Conservation (phyloP, 2,888 invertebrate genomes). For the Drosophila formosana region DNA sequence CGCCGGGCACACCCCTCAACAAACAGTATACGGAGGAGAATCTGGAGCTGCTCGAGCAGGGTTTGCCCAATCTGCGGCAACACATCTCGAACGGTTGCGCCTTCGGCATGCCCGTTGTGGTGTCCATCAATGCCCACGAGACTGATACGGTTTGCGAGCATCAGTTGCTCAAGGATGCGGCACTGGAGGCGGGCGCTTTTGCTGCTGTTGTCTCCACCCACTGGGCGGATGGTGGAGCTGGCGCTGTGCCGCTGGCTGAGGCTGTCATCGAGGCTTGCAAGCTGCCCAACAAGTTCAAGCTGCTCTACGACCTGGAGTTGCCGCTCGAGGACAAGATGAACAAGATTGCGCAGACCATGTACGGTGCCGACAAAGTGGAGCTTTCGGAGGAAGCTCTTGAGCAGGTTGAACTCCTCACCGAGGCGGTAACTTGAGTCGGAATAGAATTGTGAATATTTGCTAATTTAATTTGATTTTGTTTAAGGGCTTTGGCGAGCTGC, state of each 20-base stretch:
- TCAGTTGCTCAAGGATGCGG: conserved; percentile 90
- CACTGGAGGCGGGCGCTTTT: conserved; percentile 92
- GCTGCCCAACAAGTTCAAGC: conserved; percentile 87
- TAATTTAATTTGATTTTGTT: no score
- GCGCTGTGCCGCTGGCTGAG: conserved; percentile 94
- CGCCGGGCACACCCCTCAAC: conserved; percentile 93
- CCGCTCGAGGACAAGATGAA: conserved; percentile 94
- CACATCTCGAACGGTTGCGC: conserved; percentile 96
- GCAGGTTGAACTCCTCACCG: conserved; percentile 89
- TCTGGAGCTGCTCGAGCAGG: conserved; percentile 92
- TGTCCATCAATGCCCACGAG: conserved; percentile 95
- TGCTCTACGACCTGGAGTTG: conserved; percentile 89
- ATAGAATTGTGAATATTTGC: no score
- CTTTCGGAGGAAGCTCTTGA: conserved; percentile 90
- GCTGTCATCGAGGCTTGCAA: conserved; percentile 93
- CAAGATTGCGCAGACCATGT: conserved; percentile 96
- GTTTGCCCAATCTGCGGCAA: conserved; percentile 95
- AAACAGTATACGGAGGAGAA: conserved; percentile 95
- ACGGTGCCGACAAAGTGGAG: conserved; percentile 96
- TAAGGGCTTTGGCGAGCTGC: conserved; percentile 93
- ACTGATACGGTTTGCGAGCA: conserved; percentile 95
- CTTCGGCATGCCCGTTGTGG: conserved; percentile 96
- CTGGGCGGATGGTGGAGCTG: conserved; percentile 95
- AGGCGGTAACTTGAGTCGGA: conserved; percentile 88
- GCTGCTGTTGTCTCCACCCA: conserved; percentile 95